These are phyloP conservation scores for Eubucco bourcierii DNA, from an alignment of 2,113 vertebrate species.

Conservation along the genomic window DNA sequence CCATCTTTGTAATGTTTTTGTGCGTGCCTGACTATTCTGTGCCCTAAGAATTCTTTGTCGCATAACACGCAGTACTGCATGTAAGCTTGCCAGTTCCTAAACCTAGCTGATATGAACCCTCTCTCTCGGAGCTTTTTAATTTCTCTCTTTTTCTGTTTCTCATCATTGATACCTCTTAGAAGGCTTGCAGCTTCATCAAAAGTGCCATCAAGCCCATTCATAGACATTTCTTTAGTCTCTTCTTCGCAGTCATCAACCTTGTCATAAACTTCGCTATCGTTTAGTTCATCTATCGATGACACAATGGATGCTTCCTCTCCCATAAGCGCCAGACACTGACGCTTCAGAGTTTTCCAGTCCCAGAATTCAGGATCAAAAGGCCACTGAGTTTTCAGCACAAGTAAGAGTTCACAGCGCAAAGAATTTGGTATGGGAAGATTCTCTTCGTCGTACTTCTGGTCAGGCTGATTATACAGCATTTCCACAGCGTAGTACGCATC, in stretches of 20 bases:
- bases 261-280: slow-evolving; percentile 90
- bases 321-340: slow-evolving; percentile 93
- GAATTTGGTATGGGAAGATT: slow-evolving; percentile 94
- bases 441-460: slow-evolving; percentile 95
- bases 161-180: slow-evolving; percentile 81
- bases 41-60: slow-evolving; percentile 97
- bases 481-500: slow-evolving; percentile 97
- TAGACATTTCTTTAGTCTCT: slow-evolving; percentile 72
- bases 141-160: slow-evolving; percentile 88
- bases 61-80: slow-evolving; percentile 99
- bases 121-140: slow-evolving; percentile 91
- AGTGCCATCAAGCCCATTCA: slow-evolving; percentile 80
- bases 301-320: slow-evolving; percentile 97
- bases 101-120: slow-evolving; percentile 92
- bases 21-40: slow-evolving; percentile 94
- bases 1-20: slow-evolving; percentile 92
- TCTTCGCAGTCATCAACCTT: slow-evolving; percentile 81
- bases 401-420: slow-evolving; percentile 91
- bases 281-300: slow-evolving; percentile 94
- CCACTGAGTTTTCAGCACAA: slow-evolving; percentile 97
- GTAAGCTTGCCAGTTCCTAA: slow-evolving; percentile 96
- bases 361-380: slow-evolving; percentile 98
- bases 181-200: slow-evolving; percentile 80
- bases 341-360: slow-evolving; percentile 98
- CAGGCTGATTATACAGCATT: slow-evolving; percentile 95